Evolutionary conservation across 2,888 invertebrate species (phyloP).

Genomic region (Sialis lutaria): DNA sequence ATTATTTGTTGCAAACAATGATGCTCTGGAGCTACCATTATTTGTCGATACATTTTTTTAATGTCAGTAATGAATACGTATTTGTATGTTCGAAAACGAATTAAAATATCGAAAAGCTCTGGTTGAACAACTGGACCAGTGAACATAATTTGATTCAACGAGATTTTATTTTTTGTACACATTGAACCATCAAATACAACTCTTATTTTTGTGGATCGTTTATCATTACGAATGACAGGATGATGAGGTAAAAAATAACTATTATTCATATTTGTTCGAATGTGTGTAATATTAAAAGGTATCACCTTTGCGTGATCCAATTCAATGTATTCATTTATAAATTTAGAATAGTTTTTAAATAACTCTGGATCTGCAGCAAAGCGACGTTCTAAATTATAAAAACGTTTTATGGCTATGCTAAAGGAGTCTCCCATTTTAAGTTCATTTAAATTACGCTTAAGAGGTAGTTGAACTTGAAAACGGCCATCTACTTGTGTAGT

Average conservation of each 20-base stretch:
- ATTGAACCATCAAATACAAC: background rate
- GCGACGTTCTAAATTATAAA: background rate
- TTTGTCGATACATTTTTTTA: conserved; percentile 1
- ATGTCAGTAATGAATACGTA: background rate
- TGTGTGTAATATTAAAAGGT: background rate
- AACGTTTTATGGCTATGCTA: background rate
- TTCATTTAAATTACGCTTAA: background rate
- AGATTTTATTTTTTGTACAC: background rate
- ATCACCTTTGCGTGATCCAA: background rate
- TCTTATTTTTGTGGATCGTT: background rate
- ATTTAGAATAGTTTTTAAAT: background rate
- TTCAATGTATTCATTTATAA: background rate
- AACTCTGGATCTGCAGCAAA: background rate
- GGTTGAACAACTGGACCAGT: background rate
- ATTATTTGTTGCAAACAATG: background rate
- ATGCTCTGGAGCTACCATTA: background rate
- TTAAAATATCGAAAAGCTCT: background rate
- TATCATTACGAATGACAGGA: background rate
- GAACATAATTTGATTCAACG: background rate
- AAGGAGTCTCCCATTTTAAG: background rate
- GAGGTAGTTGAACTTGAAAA: background rate
- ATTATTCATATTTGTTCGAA: background rate
- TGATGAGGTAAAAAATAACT: background rate
- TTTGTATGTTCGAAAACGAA: background rate
- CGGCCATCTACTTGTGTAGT: background rate